Evolutionary conservation across 2,113 vertebrate species (phyloP).

Genomic region (Myodes glareolus): DNA sequence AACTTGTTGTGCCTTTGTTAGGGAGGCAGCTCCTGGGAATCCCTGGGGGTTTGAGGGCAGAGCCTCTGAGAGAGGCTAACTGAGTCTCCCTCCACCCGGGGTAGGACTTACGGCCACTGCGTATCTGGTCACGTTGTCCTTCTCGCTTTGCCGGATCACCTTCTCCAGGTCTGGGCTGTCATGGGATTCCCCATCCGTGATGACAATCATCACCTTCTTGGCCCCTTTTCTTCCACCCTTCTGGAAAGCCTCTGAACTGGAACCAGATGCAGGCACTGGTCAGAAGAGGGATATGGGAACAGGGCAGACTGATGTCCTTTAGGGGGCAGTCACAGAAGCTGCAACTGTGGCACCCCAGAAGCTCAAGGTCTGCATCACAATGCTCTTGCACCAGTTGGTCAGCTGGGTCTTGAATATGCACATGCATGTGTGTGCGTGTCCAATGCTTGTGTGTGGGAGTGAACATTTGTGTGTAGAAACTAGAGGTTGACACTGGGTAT

Average conservation of each 20-base stretch:
- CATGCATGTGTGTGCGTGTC: background rate
- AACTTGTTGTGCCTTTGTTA: background rate
- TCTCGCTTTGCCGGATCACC: constrained; percentile 92
- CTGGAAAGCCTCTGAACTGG: constrained; percentile 92
- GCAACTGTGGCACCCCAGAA: background rate
- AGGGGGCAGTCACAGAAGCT: no score
- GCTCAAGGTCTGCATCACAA: background rate
- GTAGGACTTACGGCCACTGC: constrained; percentile 93
- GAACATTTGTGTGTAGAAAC: background rate
- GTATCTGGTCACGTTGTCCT: constrained; percentile 96
- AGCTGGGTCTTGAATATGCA: background rate
- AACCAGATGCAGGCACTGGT: constrained; percentile 52
- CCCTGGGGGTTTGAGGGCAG: background rate
- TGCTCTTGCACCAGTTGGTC: background rate
- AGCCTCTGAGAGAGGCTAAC: background rate
- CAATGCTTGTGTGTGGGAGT: background rate
- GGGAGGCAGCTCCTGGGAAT: background rate
- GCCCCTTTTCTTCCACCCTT: constrained; percentile 94
- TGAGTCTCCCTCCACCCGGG: background rate
- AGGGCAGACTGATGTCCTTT: no score
- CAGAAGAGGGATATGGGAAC: background rate
- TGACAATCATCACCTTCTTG: constrained; percentile 98
- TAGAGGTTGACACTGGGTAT: background rate
- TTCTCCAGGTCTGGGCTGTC: constrained; percentile 93
- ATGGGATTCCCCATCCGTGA: constrained; percentile 98